These are phyloP conservation scores for Mormyrus proboscirostris DNA, from an alignment of 2,797 vertebrate species.

Conservation along the genomic window DNA sequence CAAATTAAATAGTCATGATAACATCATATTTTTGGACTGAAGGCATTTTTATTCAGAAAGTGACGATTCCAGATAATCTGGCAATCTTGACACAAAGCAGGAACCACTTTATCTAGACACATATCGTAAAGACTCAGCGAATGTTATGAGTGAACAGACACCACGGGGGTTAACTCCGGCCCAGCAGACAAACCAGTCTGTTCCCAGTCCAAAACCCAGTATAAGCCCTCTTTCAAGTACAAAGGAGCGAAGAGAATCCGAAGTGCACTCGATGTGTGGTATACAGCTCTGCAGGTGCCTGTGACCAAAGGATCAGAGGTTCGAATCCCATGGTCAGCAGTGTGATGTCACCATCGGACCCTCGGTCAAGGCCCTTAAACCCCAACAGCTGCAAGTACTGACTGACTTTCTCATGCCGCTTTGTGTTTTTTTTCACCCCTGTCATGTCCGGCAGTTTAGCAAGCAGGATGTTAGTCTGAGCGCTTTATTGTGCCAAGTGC, in stretches of 20 bases:
- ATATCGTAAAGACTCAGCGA: background rate
- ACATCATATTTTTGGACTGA: background rate
- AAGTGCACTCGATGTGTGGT: background rate
- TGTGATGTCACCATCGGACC: background rate
- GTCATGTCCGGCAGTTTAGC: too few species aligned
- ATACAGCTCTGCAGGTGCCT: background rate
- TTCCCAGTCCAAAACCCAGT: background rate
- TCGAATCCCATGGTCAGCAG: background rate
- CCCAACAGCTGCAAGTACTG: background rate
- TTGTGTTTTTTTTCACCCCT: too few species aligned
- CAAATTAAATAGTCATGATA: background rate
- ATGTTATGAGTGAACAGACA: background rate
- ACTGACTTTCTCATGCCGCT: background rate
- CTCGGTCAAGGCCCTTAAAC: background rate
- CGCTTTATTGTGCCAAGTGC: too few species aligned
- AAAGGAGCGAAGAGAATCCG: background rate
- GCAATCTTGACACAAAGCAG: background rate
- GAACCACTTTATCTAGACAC: background rate
- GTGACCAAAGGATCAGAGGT: background rate
- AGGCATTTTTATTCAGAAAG: conserved; percentile 3
- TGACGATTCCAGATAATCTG: background rate
- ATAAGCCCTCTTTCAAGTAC: background rate
- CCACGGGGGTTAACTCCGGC: background rate
- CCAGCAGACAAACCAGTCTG: background rate
- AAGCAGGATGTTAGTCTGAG: too few species aligned